Evolutionary conservation across 2,888 invertebrate genomes (phyloP), one percentile per base, ranked within the genome.

Genomic region (Hofmannophila pseudospretella): DNA sequence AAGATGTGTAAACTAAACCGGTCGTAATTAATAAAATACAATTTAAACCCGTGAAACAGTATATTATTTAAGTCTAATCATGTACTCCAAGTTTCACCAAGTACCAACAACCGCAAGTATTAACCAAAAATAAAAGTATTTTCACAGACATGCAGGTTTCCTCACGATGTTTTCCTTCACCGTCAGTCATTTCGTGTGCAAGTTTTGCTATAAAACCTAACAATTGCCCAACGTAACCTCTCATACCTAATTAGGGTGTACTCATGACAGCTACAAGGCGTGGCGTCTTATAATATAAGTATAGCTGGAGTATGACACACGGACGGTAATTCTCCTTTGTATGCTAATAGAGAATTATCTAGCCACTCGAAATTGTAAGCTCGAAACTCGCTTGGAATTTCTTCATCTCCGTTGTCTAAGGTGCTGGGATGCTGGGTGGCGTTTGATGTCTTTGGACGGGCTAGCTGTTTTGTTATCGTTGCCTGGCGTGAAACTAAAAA

Each of bases 271-370:
- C 60, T 71, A 84, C 82, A 80, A 80, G 85, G 85, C 82, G 84
- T 81, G 85, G 82, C 67, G 67, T 56, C 62, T n/a, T 59, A 70
- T 70, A 69, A 73, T 69, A 70, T 67, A 73, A 67, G 71, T 67
- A 35, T 32, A 36, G 61, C 61, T 60, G 70, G 77, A 39, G 61
- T 61, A 61, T 71, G 78, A 77, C 79, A 80, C 66, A 77, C 78
- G 75, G 67, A 79, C 77, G 72, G 82, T 82, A 82, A 82, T 81
- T 71, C 80, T 73, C 82, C 84, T 84, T 86, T 86, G 85, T 86
- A 86, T 86, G 85, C 82, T 77, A 86, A 82, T 78, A 74, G 69
- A 70, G 79, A 85, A 85, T 86, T 82, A 85, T 86, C 85, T 85
- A 85, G 81, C 78, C 73, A 65, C 69, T 77, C 78, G 73, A 82